Conservation (phyloP, 2,888 invertebrate genomes). For the Schizaphis graminum region DNA sequence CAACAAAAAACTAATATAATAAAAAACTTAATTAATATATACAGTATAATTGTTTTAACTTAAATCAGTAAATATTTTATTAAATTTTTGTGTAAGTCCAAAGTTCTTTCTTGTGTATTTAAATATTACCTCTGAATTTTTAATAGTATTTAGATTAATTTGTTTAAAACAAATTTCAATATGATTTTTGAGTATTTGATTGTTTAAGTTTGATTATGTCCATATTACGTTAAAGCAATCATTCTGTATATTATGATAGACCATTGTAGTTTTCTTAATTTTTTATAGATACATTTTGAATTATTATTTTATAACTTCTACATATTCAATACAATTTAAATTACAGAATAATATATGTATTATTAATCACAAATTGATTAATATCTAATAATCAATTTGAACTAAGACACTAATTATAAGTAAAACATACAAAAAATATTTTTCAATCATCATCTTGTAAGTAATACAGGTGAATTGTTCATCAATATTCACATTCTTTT, state of each 20-base stretch:
- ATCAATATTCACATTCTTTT: neutral
- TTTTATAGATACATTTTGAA: neutral
- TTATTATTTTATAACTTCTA: neutral
- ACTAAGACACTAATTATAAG: neutral
- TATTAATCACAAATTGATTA: neutral
- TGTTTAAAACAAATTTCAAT: neutral
- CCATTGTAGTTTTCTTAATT: neutral
- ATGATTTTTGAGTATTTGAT: neutral
- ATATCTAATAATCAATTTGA: neutral
- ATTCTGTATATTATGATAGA: neutral
- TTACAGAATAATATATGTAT: neutral
- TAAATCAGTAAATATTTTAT: neutral
- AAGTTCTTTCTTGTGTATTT: neutral
- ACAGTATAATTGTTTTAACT: neutral
- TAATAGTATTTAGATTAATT: neutral
- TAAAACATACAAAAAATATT: neutral
- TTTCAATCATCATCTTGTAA: neutral
- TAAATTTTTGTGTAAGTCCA: neutral
- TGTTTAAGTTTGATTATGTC: neutral
- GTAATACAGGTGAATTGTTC: neutral
- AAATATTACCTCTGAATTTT: neutral
- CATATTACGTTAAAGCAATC: neutral
- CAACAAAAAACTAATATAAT: slow-evolving; percentile 12
- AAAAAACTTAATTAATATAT: neutral
- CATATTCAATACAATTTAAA: neutral